A percentile compares a stretch with the other conserved stretches of the same genome.
Conservation (phyloP, 2,888 invertebrate genomes). For the Drosophila meridiana region DNA sequence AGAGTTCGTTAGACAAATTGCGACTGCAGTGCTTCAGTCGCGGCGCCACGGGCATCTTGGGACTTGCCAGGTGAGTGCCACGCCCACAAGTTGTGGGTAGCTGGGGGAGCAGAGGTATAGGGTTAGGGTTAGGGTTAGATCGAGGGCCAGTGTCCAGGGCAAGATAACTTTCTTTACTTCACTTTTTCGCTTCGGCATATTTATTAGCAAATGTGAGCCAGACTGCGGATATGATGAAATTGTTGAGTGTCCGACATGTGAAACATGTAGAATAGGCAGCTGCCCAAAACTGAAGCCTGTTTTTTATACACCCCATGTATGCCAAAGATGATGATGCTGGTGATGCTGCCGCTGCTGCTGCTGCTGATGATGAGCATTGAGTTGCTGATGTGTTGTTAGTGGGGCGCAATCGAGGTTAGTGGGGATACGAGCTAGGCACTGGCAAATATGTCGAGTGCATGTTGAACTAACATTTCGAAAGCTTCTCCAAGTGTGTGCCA, state of each 20-base stretch:
- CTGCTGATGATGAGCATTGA: slow-evolving; percentile 12
- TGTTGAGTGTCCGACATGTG: slow-evolving; percentile 52
- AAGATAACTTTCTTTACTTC: slow-evolving; percentile 4
- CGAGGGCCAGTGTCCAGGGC: not conserved
- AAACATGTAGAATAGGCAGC: slow-evolving; percentile 10
- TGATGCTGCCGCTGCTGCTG: slow-evolving; percentile 31
- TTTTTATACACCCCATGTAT: slow-evolving; percentile 18
- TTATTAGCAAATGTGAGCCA: slow-evolving; percentile 45
- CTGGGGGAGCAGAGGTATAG: not conserved
- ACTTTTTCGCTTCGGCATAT: slow-evolving; percentile 16
- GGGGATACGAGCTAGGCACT: slow-evolving; percentile 48
- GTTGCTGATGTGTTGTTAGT: slow-evolving; percentile 24
- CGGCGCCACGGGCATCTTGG: slow-evolving; percentile 95
- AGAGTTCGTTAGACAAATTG: slow-evolving; percentile 93
- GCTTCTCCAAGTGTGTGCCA: slow-evolving; percentile 72
- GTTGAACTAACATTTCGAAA: slow-evolving; percentile 77
- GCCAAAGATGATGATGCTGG: slow-evolving; percentile 30
- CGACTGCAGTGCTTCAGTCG: slow-evolving; percentile 93
- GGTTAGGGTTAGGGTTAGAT: not conserved
- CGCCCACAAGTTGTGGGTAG: slow-evolving; percentile 24
- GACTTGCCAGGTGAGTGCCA: slow-evolving; percentile 90
- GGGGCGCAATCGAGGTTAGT: slow-evolving; percentile 12
- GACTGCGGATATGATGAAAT: slow-evolving; percentile 58
- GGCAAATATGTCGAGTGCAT: slow-evolving; percentile 78
- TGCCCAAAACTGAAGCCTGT: slow-evolving; percentile 22